Conservation (phyloP, 2,888 invertebrate species). For the Eueremaeus valkanovi region DNA sequence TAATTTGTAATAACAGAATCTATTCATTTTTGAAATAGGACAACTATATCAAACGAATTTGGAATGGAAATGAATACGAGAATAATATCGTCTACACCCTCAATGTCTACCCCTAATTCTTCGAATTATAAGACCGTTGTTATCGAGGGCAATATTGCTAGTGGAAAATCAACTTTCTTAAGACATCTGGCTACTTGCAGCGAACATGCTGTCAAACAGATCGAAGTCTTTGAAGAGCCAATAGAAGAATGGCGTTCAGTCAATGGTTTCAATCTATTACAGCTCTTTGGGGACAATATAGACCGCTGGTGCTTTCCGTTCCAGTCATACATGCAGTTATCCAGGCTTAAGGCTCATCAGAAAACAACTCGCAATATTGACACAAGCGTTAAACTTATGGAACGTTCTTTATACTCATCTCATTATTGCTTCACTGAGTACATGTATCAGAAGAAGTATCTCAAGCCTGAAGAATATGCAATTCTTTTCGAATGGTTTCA, state of each 20-base stretch:
- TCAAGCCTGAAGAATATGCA: slow-evolving; percentile 71
- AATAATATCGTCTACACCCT: too few species aligned
- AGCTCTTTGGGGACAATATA: slow-evolving; percentile 80
- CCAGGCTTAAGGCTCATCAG: slow-evolving; percentile 66
- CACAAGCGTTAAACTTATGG: slow-evolving; percentile 71
- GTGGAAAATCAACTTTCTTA: slow-evolving; percentile 82
- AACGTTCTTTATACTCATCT: slow-evolving; percentile 81
- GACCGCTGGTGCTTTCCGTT: slow-evolving; percentile 77
- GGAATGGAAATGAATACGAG: too few species aligned
- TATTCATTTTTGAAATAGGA: too few species aligned
- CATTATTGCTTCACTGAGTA: slow-evolving; percentile 76
- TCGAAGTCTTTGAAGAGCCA: slow-evolving; percentile 60
- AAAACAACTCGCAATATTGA: slow-evolving; percentile 2
- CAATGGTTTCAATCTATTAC: slow-evolving; percentile 71
- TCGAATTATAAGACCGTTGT: slow-evolving; percentile 55
- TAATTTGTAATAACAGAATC: too few species aligned
- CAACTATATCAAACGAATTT: too few species aligned
- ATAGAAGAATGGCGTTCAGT: slow-evolving; percentile 79
- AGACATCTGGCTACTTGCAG: slow-evolving; percentile 71
- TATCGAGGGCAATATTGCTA: slow-evolving; percentile 84
- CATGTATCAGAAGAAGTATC: slow-evolving; percentile 61
- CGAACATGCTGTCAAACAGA: slow-evolving; percentile 54
- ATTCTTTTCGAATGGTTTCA: slow-evolving; percentile 82
- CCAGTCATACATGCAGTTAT: slow-evolving; percentile 84
- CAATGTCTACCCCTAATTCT: too few species aligned